A percentile compares a stretch with the other conserved stretches of the same genome.
phyloP scores from a whole-genome alignment of 2,113 vertebrate species.

The Aptenodytes patagonicus region DNA sequence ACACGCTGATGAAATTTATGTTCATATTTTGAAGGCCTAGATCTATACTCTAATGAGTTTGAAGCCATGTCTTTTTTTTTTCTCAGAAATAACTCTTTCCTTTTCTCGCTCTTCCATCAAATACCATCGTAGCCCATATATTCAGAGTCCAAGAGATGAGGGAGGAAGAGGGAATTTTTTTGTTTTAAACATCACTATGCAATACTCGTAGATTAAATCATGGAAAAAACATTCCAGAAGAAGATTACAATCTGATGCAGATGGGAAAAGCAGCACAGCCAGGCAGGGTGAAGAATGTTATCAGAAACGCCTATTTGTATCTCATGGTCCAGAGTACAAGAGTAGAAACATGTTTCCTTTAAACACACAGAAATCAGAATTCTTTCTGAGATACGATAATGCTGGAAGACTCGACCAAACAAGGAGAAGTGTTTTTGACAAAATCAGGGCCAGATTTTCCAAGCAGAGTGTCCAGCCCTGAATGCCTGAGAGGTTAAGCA shows the following conservation, averaged over 20 bases:
- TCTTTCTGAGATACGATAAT: neutral
- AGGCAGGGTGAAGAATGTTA: slow-evolving; percentile 18
- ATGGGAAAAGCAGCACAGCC: slow-evolving; percentile 1
- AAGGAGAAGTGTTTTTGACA: neutral
- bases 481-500: neutral
- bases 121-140: neutral
- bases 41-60: neutral
- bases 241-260: slow-evolving; percentile 24
- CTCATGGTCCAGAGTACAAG: neutral
- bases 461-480: neutral
- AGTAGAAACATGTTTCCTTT: slow-evolving; percentile 1
- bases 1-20: neutral
- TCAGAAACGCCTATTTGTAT: slow-evolving; percentile 8
- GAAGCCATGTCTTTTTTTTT: neutral
- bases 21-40: neutral
- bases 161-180: neutral
- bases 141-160: neutral
- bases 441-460: neutral
- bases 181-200: neutral
- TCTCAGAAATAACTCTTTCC: neutral
- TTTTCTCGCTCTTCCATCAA: neutral
- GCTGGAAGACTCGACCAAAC: neutral
- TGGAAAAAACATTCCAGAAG: neutral
- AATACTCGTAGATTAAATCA: slow-evolving; percentile 1
- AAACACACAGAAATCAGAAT: neutral